A percentile compares a stretch with the other conserved stretches of the same genome.
Conservation (phyloP, 2,113 vertebrate genomes). For the Ptilonorhynchus violaceus region DNA sequence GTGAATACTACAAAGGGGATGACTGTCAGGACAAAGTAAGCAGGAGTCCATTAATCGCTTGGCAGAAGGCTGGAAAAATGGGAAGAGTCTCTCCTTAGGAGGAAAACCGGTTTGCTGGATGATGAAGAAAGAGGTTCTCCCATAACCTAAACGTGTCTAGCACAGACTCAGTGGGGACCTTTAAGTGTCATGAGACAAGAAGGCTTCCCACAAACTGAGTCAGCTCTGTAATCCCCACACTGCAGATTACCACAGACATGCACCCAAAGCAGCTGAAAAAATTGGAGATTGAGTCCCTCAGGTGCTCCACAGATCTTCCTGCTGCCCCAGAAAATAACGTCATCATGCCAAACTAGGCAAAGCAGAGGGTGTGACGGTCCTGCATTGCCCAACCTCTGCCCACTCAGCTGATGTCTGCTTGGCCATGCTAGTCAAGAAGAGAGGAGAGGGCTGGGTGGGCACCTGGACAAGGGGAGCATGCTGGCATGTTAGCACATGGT, state of each 20-base stretch:
- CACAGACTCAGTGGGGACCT: neutral
- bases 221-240: neutral
- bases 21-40: neutral
- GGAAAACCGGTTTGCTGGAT: neutral
- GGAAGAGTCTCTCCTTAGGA: neutral
- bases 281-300: neutral
- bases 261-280: neutral
- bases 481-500: neutral
- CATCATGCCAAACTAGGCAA: neutral
- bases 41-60: neutral
- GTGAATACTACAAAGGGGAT: neutral
- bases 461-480: neutral
- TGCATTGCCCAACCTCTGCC: neutral
- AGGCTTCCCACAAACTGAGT: neutral
- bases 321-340: neutral
- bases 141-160: neutral
- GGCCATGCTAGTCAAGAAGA: neutral
- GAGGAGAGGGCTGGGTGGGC: neutral
- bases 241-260: neutral
- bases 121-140: neutral
- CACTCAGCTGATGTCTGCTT: fast-evolving
- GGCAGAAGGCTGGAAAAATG: neutral
- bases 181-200: neutral
- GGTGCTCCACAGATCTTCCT: neutral
- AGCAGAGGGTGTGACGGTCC: neutral